A percentile compares a stretch with the other conserved stretches of the same genome.
phyloP scores from a whole-genome alignment of 2,797 vertebrate species.

The Notolabrus celidotus region DNA sequence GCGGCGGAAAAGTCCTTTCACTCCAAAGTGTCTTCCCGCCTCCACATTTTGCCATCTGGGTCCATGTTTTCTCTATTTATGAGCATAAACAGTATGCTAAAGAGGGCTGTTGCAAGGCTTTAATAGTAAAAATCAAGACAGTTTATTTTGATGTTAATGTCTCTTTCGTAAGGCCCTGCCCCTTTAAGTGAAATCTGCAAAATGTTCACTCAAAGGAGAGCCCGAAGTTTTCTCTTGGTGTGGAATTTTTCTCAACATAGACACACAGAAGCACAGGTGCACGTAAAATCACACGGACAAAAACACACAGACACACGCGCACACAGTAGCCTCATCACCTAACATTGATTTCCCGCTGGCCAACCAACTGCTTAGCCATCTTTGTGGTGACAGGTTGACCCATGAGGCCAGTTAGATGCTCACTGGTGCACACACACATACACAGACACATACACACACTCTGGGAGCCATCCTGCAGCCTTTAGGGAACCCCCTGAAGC shows the following conservation, averaged over 20 bases:
- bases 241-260: constrained; percentile 4
- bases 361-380: constrained; percentile 77
- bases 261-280: not conserved
- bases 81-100: constrained; percentile 1
- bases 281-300: constrained; percentile 1
- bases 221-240: not conserved
- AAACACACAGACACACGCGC: constrained; percentile 14
- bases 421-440: constrained; percentile 21
- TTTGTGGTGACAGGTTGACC: constrained; percentile 78
- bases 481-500: constrained; percentile 78
- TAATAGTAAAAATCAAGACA: not conserved
- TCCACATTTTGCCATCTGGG: constrained; percentile 18
- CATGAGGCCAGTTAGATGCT: constrained; percentile 75
- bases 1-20: not conserved
- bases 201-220: not conserved
- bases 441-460: constrained; percentile 22
- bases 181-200: not conserved
- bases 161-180: not conserved
- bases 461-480: constrained; percentile 56
- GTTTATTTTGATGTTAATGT: no score
- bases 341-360: constrained; percentile 77
- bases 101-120: not conserved
- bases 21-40: not conserved
- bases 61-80: constrained; percentile 4
- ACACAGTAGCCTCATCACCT: constrained; percentile 63